Percentiles rank a stretch among this genome's conserved stretches.
phyloP scores from a whole-genome alignment of 2,113 vertebrate genomes.

The Macrotis lagotis region DNA sequence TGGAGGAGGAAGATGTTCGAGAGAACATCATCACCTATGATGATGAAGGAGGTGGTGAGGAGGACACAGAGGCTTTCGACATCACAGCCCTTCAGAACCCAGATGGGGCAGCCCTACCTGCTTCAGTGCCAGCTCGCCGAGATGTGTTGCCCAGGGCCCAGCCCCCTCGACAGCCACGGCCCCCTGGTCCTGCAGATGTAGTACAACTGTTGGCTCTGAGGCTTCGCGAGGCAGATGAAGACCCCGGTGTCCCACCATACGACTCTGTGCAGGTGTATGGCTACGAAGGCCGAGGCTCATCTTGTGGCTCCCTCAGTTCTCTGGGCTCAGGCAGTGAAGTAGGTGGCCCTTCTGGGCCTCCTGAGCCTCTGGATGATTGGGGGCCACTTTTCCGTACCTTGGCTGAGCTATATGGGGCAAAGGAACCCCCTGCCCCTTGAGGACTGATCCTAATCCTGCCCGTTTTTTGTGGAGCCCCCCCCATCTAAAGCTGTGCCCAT shows the following conservation, averaged over 20 bases:
- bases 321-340: conserved; percentile 84
- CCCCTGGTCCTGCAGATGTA: conserved; percentile 83
- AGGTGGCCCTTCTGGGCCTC: conserved; percentile 24
- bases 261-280: conserved; percentile 94
- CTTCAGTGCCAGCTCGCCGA: conserved; percentile 76
- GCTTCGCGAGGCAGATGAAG: conserved; percentile 90
- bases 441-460: conserved; percentile 20
- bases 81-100: conserved; percentile 91
- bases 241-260: conserved; percentile 91
- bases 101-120: conserved; percentile 52
- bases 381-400: conserved; percentile 90
- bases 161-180: conserved; percentile 80
- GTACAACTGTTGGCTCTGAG: conserved; percentile 89
- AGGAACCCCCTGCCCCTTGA: conserved; percentile 75
- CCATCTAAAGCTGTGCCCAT: not conserved
- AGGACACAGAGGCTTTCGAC: conserved; percentile 95
- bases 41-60: conserved; percentile 92
- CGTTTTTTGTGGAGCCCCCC: not conserved
- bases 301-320: conserved; percentile 91
- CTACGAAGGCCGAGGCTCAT: conserved; percentile 91
- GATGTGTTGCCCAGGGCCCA: conserved; percentile 82
- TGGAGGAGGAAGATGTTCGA: conserved; percentile 92
- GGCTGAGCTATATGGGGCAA: conserved; percentile 89
- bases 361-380: conserved; percentile 87
- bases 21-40: conserved; percentile 96